Percentiles rank a stretch among this genome's conserved stretches.
phyloP scores from a whole-genome alignment of 2,888 invertebrate species.

The Imbricaverruca yamaguchii region DNA sequence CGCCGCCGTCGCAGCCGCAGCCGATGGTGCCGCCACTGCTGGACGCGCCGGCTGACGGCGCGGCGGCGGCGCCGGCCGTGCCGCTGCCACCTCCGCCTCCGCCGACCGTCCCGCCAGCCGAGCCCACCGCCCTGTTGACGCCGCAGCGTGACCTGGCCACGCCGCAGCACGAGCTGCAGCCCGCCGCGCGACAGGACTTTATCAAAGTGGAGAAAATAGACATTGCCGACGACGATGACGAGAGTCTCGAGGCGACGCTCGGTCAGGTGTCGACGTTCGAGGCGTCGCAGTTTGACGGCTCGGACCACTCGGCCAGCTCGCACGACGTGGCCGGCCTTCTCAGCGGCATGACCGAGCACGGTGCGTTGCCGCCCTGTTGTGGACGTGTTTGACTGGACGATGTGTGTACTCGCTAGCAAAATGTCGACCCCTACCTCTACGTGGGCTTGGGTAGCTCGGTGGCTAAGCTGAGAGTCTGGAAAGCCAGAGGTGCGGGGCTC shows the following conservation, averaged over 20 bases:
- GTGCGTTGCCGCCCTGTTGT: background rate
- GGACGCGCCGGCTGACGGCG: background rate
- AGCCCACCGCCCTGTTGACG: background rate
- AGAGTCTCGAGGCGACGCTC: background rate
- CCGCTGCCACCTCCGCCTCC: background rate
- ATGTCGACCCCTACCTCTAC: too few relatives aligned
- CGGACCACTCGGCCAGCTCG: background rate
- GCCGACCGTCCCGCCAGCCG: background rate
- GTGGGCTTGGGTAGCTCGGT: too few relatives aligned
- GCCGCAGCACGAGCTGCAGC: background rate
- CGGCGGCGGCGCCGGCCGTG: too few relatives aligned
- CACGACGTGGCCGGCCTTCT: background rate
- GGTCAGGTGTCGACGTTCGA: background rate
- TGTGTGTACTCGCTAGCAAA: too few relatives aligned
- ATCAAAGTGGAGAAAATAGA: too few relatives aligned
- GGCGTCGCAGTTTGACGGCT: background rate
- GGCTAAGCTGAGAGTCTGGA: too few relatives aligned
- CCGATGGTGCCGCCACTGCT: background rate
- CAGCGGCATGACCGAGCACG: background rate
- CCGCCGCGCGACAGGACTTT: background rate
- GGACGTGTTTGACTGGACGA: too few relatives aligned
- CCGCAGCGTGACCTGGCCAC: background rate
- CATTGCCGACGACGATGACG: constrained; percentile 14
- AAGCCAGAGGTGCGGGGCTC: too few relatives aligned
- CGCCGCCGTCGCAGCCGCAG: too few relatives aligned